phyloP scores from a whole-genome alignment of 1,140 invertebrate species.

The Drosophila pectinifera region DNA sequence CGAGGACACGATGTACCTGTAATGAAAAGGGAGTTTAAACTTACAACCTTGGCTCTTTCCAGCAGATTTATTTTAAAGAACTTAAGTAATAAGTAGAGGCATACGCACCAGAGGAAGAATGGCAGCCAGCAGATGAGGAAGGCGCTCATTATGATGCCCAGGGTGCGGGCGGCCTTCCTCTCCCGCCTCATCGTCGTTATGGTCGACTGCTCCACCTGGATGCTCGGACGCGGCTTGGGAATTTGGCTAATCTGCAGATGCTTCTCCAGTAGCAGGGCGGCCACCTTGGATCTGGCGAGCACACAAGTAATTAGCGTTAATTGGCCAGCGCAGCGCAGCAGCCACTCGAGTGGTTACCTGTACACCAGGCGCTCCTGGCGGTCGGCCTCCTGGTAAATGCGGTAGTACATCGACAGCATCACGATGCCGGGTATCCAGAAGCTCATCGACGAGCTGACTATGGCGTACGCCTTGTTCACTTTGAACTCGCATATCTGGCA shows the following conservation, averaged over 20 bases:
- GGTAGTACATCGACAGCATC: slow-evolving; percentile 97
- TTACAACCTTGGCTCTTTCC: too few relatives aligned
- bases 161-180: slow-evolving; percentile 96
- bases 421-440: slow-evolving; percentile 98
- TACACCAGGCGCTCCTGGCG: slow-evolving; percentile 96
- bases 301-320: slow-evolving; percentile 66
- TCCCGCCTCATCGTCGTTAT: slow-evolving; percentile 94
- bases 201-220: slow-evolving; percentile 88
- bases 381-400: slow-evolving; percentile 96
- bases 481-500: slow-evolving; percentile 90
- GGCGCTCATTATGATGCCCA: slow-evolving; percentile 97
- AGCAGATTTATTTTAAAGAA: background rate
- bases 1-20: slow-evolving; percentile 93
- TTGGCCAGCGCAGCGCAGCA: slow-evolving; percentile 27
- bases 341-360: slow-evolving; percentile 87
- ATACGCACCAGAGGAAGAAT: slow-evolving; percentile 94
- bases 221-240: slow-evolving; percentile 88
- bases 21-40: background rate
- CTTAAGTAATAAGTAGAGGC: background rate
- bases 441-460: slow-evolving; percentile 96
- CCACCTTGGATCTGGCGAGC: slow-evolving; percentile 91
- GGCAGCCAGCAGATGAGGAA: slow-evolving; percentile 97
- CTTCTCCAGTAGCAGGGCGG: slow-evolving; percentile 92
- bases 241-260: slow-evolving; percentile 95
- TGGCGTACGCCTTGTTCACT: slow-evolving; percentile 95